A percentile compares a stretch with the other conserved stretches of the same genome.
Evolutionary conservation across 2,797 vertebrate genomes (phyloP).

Genomic region (Brachyalestes nurse): DNA sequence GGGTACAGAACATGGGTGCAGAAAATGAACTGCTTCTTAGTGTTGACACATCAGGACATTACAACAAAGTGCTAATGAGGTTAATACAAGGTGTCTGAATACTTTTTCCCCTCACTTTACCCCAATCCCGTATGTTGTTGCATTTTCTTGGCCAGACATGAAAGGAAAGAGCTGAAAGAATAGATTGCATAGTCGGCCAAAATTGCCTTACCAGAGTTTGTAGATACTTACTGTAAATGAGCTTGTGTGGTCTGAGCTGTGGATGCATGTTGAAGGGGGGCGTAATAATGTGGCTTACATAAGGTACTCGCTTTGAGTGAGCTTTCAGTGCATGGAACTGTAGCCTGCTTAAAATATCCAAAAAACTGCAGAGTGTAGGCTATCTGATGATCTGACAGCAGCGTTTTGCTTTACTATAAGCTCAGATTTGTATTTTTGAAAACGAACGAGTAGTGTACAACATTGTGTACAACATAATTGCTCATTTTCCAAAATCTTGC

Average conservation of each 20-base stretch:
- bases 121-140: neutral
- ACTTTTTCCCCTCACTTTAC: neutral
- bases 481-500: neutral
- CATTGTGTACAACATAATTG: neutral
- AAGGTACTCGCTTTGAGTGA: slow-evolving; percentile 4
- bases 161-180: neutral
- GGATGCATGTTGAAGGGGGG: slow-evolving; percentile 9
- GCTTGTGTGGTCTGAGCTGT: neutral
- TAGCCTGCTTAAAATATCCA: slow-evolving; percentile 8
- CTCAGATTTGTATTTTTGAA: neutral
- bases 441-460: neutral
- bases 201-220: neutral
- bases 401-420: neutral
- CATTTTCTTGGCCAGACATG: neutral
- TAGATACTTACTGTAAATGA: neutral
- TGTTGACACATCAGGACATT: no score
- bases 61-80: no score
- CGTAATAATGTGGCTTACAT: slow-evolving; percentile 17
- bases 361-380: neutral
- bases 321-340: neutral
- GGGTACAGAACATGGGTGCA: no score
- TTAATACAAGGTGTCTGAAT: no score
- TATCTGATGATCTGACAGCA: neutral
- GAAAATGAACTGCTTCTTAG: no score
- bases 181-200: neutral